These are phyloP conservation scores for Corvus cornix DNA, from an alignment of 2,113 vertebrate species.

Conservation along the genomic window DNA sequence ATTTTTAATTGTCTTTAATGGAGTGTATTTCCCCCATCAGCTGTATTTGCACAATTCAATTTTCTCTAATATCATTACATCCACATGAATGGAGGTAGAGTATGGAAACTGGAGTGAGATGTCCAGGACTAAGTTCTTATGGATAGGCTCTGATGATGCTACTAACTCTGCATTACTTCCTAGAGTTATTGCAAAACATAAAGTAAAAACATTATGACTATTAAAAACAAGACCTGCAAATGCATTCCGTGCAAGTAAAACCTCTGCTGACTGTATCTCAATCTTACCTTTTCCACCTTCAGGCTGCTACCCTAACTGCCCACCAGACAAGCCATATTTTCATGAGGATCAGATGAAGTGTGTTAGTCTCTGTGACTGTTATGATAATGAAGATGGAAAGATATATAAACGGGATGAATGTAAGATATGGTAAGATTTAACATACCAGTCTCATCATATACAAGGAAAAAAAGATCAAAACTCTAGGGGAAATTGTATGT, in stretches of 20 bases:
- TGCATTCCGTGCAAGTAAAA: background rate
- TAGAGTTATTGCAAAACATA: background rate
- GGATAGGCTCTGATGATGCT: background rate
- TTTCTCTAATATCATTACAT: background rate
- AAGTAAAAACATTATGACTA: background rate
- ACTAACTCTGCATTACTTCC: background rate
- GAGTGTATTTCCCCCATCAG: background rate
- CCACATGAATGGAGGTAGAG: background rate
- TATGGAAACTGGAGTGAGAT: background rate
- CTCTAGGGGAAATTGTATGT: background rate
- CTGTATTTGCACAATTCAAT: background rate
- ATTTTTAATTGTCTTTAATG: background rate
- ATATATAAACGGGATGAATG: slow-evolving; percentile 78
- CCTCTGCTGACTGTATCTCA: background rate
- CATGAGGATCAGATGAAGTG: slow-evolving; percentile 86
- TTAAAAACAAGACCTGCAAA: background rate
- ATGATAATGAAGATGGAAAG: slow-evolving; percentile 58
- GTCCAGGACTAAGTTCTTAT: background rate
- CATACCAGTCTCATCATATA: background rate
- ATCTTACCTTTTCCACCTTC: background rate
- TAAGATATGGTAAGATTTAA: slow-evolving; percentile 76
- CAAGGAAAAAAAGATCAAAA: background rate
- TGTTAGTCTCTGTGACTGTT: slow-evolving; percentile 79
- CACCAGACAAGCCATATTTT: slow-evolving; percentile 81
- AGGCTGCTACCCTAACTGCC: slow-evolving; percentile 93